Evolutionary conservation across 2,113 vertebrate genomes (phyloP).

Genomic region (Symphodus melops): DNA sequence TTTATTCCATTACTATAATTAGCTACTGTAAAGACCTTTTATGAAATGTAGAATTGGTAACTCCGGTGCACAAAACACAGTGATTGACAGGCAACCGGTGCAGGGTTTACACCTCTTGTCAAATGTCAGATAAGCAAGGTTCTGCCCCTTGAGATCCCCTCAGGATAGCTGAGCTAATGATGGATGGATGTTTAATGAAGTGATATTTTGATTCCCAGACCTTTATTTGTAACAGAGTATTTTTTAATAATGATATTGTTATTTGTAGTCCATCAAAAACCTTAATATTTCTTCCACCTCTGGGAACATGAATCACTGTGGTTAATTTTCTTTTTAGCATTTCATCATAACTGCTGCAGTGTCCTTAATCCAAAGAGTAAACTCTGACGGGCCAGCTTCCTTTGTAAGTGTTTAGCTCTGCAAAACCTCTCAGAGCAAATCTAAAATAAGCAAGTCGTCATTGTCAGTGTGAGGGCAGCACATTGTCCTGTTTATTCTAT

Average conservation of each 20-base stretch:
- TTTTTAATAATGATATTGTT: background rate
- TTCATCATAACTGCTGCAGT: background rate
- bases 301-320: background rate
- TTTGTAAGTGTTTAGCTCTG: slow-evolving; percentile 16
- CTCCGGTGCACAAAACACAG: background rate
- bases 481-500: slow-evolving; percentile 51
- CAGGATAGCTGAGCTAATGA: background rate
- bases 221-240: background rate
- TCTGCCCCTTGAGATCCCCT: background rate
- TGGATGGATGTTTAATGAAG: background rate
- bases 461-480: slow-evolving; percentile 40
- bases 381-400: background rate
- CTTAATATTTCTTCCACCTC: background rate
- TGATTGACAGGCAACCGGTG: background rate
- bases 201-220: background rate
- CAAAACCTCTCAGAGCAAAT: slow-evolving; percentile 23
- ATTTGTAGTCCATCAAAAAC: background rate
- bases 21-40: too few species aligned
- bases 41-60: too few species aligned
- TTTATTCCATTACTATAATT: too few species aligned
- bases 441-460: slow-evolving; percentile 38
- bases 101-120: background rate
- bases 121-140: background rate
- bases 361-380: slow-evolving; percentile 22
- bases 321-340: slow-evolving; percentile 1